phyloP scores from a whole-genome alignment of 2,797 vertebrate species.

The Nothura maculosa region DNA sequence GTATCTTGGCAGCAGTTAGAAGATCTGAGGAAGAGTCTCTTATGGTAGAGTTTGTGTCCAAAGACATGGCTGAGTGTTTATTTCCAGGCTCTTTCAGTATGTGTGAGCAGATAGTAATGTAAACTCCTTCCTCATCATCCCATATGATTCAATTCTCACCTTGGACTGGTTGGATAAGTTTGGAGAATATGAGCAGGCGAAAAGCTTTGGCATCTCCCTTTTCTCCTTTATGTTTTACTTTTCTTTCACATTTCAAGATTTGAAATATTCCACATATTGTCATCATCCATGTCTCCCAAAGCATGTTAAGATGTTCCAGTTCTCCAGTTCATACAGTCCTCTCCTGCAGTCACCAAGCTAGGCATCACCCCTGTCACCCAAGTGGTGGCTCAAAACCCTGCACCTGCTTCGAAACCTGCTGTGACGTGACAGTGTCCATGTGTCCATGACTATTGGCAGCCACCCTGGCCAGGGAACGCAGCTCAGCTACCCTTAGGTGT shows the following conservation, averaged over 20 bases:
- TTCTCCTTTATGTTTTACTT: neutral
- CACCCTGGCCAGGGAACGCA: neutral
- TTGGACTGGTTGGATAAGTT: neutral
- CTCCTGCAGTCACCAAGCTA: neutral
- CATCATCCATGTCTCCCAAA: neutral
- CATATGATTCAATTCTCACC: neutral
- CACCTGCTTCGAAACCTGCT: accelerated
- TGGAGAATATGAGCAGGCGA: neutral
- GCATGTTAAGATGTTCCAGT: accelerated
- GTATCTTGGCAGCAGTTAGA: neutral
- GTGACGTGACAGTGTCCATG: neutral
- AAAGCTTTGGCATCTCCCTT: neutral
- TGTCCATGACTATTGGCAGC: neutral
- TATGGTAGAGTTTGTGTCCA: neutral
- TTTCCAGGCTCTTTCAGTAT: neutral
- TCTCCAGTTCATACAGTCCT: neutral
- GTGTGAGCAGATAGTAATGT: neutral
- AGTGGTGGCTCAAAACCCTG: neutral
- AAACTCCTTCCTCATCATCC: neutral
- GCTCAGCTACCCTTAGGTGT: neutral
- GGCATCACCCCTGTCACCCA: neutral
- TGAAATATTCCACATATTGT: neutral
- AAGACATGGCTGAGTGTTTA: neutral
- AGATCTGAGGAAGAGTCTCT: neutral
- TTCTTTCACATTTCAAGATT: neutral